Percentiles rank a stretch among this genome's conserved stretches.
Evolutionary conservation across 2,113 vertebrate species (phyloP).

Genomic region (Sorex araneus): DNA sequence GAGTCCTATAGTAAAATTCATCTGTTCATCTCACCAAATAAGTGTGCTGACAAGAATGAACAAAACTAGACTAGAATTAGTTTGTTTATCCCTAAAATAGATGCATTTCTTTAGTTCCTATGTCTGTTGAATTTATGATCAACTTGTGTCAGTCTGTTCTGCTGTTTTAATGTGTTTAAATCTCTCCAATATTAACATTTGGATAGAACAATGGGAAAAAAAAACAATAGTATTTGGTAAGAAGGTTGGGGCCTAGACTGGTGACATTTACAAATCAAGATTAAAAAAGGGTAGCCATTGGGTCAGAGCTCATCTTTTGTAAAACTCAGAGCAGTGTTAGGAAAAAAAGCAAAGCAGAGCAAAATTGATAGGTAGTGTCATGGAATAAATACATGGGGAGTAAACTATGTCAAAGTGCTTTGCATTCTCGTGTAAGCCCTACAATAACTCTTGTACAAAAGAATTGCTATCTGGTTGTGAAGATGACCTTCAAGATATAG

Average conservation of each 20-base stretch:
- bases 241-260: not conserved
- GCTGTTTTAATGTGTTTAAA: slow-evolving; percentile 81
- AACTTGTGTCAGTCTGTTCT: slow-evolving; percentile 81
- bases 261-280: not conserved
- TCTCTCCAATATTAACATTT: slow-evolving; percentile 83
- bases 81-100: slow-evolving; percentile 77
- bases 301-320: not conserved
- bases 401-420: not conserved
- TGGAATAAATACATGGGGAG: not conserved
- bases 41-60: slow-evolving; percentile 67
- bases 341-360: not conserved
- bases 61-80: slow-evolving; percentile 81
- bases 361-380: not conserved
- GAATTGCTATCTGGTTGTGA: not conserved
- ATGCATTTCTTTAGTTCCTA: slow-evolving; percentile 78
- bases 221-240: slow-evolving; percentile 49
- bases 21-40: slow-evolving; percentile 76
- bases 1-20: slow-evolving; percentile 76
- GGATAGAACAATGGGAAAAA: slow-evolving; percentile 72
- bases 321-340: not conserved
- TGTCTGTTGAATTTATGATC: slow-evolving; percentile 86
- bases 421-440: not conserved
- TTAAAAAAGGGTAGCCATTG: not conserved
- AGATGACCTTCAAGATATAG: not conserved
- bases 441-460: not conserved